Percentiles rank a stretch among this genome's conserved stretches.
Evolutionary conservation across 2,797 vertebrate species (phyloP).

Genomic region (Enteromius unitaeniatus): DNA sequence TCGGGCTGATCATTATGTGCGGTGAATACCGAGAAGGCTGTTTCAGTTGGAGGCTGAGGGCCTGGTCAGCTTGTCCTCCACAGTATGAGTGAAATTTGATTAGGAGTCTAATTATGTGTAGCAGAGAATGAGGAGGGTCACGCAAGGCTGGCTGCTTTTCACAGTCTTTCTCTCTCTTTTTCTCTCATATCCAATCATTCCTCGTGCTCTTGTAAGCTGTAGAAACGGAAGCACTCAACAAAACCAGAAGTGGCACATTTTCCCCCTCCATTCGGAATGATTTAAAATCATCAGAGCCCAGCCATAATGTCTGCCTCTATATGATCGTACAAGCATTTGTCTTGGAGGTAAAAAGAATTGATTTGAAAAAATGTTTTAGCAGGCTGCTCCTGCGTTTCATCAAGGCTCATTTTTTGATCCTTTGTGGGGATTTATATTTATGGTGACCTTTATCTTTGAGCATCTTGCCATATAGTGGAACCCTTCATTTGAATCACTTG

Average conservation of each 20-base stretch:
- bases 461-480: not conserved
- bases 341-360: not conserved
- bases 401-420: not conserved
- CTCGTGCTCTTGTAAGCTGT: not conserved
- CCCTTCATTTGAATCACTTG: not conserved
- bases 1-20: slow-evolving; percentile 49
- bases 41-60: slow-evolving; percentile 42
- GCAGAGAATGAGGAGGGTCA: slow-evolving; percentile 40
- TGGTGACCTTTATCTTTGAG: slow-evolving; percentile 42
- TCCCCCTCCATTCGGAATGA: slow-evolving; percentile 12
- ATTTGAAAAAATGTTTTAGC: slow-evolving; percentile 22
- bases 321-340: slow-evolving; percentile 20
- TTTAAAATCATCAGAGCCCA: slow-evolving; percentile 26
- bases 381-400: not conserved
- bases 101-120: slow-evolving; percentile 54
- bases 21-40: slow-evolving; percentile 37
- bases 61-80: slow-evolving; percentile 47
- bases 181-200: slow-evolving; percentile 30
- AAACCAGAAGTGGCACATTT: slow-evolving; percentile 46
- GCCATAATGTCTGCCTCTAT: slow-evolving; percentile 12
- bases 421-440: slow-evolving; percentile 12
- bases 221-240: slow-evolving; percentile 36
- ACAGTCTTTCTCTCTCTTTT: slow-evolving; percentile 19
- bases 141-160: slow-evolving; percentile 41
- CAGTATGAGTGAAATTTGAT: slow-evolving; percentile 53